These are phyloP conservation scores for Mellivora capensis DNA, from an alignment of 2,113 vertebrate species.

Conservation along the genomic window DNA sequence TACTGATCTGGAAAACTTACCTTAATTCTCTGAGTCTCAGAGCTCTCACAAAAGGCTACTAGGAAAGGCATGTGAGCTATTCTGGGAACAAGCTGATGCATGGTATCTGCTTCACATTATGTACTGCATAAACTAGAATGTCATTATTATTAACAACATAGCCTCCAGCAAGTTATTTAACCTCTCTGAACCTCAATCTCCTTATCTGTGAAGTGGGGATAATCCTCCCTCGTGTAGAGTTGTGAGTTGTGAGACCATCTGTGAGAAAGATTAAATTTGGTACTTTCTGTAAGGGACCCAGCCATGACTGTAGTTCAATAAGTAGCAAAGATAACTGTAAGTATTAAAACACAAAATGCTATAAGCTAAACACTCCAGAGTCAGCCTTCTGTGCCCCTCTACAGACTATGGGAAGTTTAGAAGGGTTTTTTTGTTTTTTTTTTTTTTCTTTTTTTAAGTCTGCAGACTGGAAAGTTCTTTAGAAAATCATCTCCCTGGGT, in stretches of 20 bases:
- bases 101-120: not conserved
- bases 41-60: not conserved
- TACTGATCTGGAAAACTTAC: not conserved
- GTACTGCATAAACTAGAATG: not conserved
- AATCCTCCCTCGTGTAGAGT: not conserved
- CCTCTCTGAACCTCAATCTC: not conserved
- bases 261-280: not conserved
- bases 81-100: not conserved
- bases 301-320: not conserved
- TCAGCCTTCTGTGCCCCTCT: not conserved
- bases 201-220: not conserved
- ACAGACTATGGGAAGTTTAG: not conserved
- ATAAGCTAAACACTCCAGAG: not conserved
- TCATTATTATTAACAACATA: not conserved
- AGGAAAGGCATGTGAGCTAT: not conserved
- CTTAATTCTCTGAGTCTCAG: not conserved
- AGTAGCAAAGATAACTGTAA: not conserved
- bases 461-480: conserved; percentile 1
- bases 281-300: not conserved
- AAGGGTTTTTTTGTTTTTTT: not conserved
- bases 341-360: not conserved
- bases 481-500: conserved; percentile 50
- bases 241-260: too few relatives aligned
- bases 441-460: not conserved
- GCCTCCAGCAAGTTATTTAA: not conserved